These are phyloP conservation scores for Phycodurus eques DNA, from an alignment of 2,113 vertebrate genomes.

Conservation along the genomic window DNA sequence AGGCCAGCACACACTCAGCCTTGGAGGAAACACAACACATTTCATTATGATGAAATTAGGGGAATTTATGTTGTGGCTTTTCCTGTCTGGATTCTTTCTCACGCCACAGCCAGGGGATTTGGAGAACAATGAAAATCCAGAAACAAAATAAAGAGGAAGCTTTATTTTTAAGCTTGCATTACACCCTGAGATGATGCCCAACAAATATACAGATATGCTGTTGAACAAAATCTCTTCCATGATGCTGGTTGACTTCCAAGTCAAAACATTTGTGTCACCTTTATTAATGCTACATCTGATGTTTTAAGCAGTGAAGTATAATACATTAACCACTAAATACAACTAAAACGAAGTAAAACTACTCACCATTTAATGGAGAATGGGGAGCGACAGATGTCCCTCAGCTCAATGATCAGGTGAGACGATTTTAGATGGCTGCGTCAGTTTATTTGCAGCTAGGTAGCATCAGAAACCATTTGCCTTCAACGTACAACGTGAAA, in stretches of 20 bases:
- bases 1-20: constrained; percentile 21
- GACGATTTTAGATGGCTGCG: too few species aligned
- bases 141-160: constrained; percentile 6
- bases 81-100: constrained; percentile 6
- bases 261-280: not conserved
- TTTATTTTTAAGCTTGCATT: constrained; percentile 25
- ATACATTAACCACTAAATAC: not conserved
- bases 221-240: not conserved
- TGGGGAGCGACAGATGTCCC: too few species aligned
- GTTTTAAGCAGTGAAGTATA: not conserved
- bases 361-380: too few species aligned
- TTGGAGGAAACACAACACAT: constrained; percentile 47
- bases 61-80: constrained; percentile 24
- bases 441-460: too few species aligned
- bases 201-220: not conserved
- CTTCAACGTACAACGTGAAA: too few species aligned
- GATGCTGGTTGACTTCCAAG: not conserved
- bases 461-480: too few species aligned
- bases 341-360: too few species aligned
- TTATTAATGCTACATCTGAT: not conserved
- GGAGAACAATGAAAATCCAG: constrained; percentile 15
- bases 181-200: not conserved
- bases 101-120: constrained; percentile 3
- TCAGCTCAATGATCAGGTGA: too few species aligned
- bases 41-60: constrained; percentile 45